Percentiles rank a stretch among this genome's conserved stretches.
phyloP scores from a whole-genome alignment of 1,140 invertebrate species.

The Tenebrio molitor region DNA sequence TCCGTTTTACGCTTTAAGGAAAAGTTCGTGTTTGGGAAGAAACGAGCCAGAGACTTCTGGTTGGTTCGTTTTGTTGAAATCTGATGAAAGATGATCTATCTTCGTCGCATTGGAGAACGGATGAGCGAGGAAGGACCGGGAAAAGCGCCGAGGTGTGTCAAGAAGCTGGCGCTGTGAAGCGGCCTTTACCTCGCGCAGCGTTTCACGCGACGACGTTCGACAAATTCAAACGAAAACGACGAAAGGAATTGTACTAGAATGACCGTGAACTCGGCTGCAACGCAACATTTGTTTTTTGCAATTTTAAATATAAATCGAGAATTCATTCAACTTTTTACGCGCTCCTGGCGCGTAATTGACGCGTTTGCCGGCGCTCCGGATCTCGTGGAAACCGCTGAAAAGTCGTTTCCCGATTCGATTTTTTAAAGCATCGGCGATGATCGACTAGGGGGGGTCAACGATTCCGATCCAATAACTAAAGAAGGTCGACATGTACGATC shows the following conservation, averaged over 20 bases:
- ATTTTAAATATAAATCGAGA: constrained; percentile 4
- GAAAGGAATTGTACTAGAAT: constrained; percentile 45
- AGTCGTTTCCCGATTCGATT: background rate
- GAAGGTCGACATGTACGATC: background rate
- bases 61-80: no score
- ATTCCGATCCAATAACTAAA: background rate
- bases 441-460: constrained; percentile 1
- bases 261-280: constrained; percentile 45
- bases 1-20: no score
- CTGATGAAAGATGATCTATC: no score
- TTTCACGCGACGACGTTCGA: constrained; percentile 33
- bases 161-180: no score
- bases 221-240: constrained; percentile 41
- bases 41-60: no score
- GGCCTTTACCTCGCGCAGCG: background rate
- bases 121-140: no score
- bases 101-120: no score
- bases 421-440: background rate
- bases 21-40: no score
- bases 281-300: constrained; percentile 41
- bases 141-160: no score
- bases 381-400: no score
- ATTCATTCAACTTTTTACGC: constrained; percentile 33
- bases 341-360: background rate
- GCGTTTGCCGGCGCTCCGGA: background rate